A percentile compares a stretch with the other conserved stretches of the same genome.
phyloP scores from a whole-genome alignment of 1,140 invertebrate genomes.

The Caenorhabditis inopinata region DNA sequence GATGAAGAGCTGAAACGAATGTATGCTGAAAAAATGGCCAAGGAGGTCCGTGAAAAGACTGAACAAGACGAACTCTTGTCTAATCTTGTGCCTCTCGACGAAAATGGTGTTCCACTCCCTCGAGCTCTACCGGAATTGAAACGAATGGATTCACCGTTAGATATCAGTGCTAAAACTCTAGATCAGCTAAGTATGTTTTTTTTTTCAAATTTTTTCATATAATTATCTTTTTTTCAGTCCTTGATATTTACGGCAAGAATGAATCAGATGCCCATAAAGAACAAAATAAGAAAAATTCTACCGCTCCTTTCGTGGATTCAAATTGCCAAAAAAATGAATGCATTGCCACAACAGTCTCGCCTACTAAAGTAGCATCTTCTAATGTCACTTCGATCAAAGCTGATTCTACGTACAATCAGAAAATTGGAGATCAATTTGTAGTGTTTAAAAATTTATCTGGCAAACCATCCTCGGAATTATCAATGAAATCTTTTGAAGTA shows the following conservation, averaged over 20 bases:
- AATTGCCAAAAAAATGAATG: too few species aligned
- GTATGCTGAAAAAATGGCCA: constrained; percentile 26
- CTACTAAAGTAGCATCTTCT: too few species aligned
- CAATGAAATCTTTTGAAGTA: too few species aligned
- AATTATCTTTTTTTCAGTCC: not conserved
- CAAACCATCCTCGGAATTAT: too few species aligned
- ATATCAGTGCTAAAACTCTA: not conserved
- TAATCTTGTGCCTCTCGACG: not conserved
- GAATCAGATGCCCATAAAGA: not conserved
- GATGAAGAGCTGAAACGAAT: constrained; percentile 27
- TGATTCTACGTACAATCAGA: too few species aligned
- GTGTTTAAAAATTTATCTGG: too few species aligned
- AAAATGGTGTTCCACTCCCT: not conserved
- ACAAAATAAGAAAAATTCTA: not conserved
- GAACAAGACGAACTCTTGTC: not conserved
- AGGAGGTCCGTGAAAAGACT: not conserved
- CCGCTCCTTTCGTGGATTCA: not conserved
- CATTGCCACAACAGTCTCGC: too few species aligned
- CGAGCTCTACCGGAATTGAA: constrained; percentile 13
- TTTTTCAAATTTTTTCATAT: too few species aligned
- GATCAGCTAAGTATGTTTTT: not conserved
- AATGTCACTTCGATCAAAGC: too few species aligned
- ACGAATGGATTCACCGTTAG: not conserved
- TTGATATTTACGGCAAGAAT: constrained; percentile 10
- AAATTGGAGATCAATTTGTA: too few species aligned